phyloP scores from a whole-genome alignment of 2,797 vertebrate species.

The Chanos chanos region DNA sequence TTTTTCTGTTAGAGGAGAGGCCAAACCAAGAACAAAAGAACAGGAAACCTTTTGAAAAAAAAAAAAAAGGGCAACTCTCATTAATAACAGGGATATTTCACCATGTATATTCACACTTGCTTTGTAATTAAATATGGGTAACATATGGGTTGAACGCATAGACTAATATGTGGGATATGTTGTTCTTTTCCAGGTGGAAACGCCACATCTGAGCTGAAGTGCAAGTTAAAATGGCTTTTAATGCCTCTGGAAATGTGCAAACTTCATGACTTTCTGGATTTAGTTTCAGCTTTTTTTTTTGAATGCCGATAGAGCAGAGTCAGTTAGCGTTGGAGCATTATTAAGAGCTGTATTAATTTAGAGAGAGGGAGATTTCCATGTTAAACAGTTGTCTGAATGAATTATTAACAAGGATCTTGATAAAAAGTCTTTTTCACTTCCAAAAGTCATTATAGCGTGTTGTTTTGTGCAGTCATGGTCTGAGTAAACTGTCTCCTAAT shows the following conservation, averaged over 20 bases:
- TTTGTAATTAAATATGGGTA: conserved; percentile 33
- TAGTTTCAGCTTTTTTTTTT: too few relatives aligned
- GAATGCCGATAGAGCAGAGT: too few relatives aligned
- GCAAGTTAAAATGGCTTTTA: not conserved
- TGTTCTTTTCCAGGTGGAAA: conserved; percentile 2
- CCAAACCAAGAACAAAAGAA: conserved; percentile 25
- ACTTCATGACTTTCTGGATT: not conserved
- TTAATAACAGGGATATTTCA: conserved; percentile 9
- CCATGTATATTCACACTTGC: conserved; percentile 18
- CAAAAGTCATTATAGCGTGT: too few relatives aligned
- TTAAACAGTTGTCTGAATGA: too few relatives aligned
- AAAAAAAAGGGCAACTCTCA: conserved; percentile 4
- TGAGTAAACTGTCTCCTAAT: too few relatives aligned
- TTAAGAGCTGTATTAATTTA: too few relatives aligned
- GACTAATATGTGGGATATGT: not conserved
- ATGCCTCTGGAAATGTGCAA: not conserved
- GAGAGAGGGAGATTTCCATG: too few relatives aligned
- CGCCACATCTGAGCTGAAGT: not conserved
- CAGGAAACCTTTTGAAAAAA: conserved; percentile 39
- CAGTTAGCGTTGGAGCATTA: too few relatives aligned
- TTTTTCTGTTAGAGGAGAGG: not conserved
- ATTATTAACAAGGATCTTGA: too few relatives aligned
- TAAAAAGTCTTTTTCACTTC: too few relatives aligned
- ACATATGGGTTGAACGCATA: conserved; percentile 8
- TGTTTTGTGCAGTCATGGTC: too few relatives aligned